A percentile compares a stretch with the other conserved stretches of the same genome.
phyloP scores from a whole-genome alignment of 2,797 vertebrate species.

The Peromyscus attwateri region DNA sequence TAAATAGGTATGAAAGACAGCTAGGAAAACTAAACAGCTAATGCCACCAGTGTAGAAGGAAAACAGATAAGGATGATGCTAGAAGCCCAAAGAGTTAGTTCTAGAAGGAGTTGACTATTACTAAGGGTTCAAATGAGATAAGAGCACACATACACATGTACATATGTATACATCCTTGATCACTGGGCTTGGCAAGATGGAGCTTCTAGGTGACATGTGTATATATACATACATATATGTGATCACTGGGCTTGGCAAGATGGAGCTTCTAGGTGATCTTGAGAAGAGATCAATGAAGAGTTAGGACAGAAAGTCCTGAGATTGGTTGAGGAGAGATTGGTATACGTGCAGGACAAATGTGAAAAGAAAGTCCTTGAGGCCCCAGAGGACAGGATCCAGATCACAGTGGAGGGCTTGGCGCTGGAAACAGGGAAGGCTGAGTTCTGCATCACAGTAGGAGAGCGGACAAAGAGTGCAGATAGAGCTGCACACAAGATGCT shows the following conservation, averaged over 20 bases:
- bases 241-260: background rate
- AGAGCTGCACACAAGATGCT: background rate
- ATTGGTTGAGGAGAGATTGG: background rate
- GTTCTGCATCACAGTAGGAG: background rate
- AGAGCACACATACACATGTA: background rate
- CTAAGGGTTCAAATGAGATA: background rate
- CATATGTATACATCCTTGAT: background rate
- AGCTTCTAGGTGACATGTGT: background rate
- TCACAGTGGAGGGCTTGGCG: background rate
- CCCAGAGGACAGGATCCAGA: background rate
- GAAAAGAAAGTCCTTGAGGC: background rate
- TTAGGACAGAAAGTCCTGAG: background rate
- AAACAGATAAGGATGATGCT: background rate
- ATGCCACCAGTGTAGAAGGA: background rate
- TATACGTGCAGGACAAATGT: background rate
- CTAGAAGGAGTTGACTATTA: background rate
- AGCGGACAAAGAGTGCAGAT: background rate
- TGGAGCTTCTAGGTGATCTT: background rate
- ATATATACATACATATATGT: background rate
- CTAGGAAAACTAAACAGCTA: background rate
- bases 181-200: background rate
- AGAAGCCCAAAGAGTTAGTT: constrained; percentile 2
- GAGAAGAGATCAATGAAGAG: background rate
- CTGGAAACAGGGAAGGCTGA: background rate
- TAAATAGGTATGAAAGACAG: background rate